Conservation (phyloP, 2,113 vertebrate species). For the Myxocyprinus asiaticus region DNA sequence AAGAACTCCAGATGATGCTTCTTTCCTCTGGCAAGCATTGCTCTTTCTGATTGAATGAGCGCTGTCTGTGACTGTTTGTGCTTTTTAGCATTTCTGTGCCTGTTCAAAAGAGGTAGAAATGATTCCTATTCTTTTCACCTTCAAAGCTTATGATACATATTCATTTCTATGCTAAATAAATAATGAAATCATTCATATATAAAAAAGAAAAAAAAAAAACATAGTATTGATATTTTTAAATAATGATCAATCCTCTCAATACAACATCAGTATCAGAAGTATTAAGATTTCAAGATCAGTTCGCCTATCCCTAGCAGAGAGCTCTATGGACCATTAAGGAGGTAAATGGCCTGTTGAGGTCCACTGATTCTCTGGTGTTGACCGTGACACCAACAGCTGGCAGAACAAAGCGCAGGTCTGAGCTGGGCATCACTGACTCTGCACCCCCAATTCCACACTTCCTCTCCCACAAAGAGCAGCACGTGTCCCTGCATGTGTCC, state of each 20-base stretch:
- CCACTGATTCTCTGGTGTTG: slow-evolving; percentile 12
- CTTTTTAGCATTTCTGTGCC: too few relatives aligned
- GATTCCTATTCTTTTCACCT: background rate
- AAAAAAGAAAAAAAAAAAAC: too few relatives aligned
- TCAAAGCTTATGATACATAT: too few relatives aligned
- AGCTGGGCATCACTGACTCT: slow-evolving; percentile 32
- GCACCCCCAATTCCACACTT: background rate
- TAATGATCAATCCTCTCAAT: too few relatives aligned
- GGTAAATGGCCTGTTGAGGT: background rate
- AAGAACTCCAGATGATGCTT: background rate
- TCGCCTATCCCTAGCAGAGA: background rate
- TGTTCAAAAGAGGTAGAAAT: background rate
- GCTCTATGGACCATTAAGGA: background rate
- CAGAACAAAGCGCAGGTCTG: slow-evolving; percentile 54
- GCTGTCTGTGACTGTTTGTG: too few relatives aligned
- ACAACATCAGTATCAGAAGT: background rate
- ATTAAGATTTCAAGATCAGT: background rate
- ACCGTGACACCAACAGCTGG: slow-evolving; percentile 57
- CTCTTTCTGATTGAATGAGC: too few relatives aligned
- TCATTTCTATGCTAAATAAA: background rate
- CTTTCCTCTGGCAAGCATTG: too few relatives aligned
- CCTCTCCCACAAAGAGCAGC: slow-evolving; percentile 41
- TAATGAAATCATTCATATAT: too few relatives aligned
- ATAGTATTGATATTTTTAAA: too few relatives aligned
- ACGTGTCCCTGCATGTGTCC: slow-evolving; percentile 69